These are phyloP conservation scores for Horisme vitalbata DNA, from an alignment of 2,888 invertebrate species.

Conservation along the genomic window DNA sequence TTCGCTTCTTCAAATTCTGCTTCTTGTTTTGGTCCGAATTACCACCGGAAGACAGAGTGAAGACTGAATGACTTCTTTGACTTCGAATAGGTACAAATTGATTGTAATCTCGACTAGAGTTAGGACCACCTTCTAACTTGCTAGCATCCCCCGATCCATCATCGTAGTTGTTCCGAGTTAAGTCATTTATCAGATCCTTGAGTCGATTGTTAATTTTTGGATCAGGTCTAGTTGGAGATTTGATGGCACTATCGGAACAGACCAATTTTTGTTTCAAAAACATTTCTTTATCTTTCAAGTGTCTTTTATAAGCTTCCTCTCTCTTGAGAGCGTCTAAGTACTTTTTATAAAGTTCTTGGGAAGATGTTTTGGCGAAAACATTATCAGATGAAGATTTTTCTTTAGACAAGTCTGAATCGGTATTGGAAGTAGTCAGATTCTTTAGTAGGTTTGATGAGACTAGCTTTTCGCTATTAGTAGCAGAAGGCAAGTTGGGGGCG, in stretches of 20 bases:
- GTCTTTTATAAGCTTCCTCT: conserved; percentile 66
- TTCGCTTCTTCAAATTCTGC: conserved; percentile 49
- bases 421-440: conserved; percentile 46
- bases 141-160: conserved; percentile 78
- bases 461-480: conserved; percentile 49
- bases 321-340: conserved; percentile 67
- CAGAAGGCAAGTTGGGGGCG: conserved; percentile 65
- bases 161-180: conserved; percentile 71
- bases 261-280: conserved; percentile 70
- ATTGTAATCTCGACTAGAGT: conserved; percentile 45
- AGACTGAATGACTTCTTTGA: conserved; percentile 72
- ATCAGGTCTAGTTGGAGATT: conserved; percentile 42
- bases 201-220: conserved; percentile 51
- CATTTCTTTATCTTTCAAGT: conserved; percentile 66
- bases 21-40: conserved; percentile 56
- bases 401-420: conserved; percentile 66
- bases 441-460: conserved; percentile 43
- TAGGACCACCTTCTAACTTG: conserved; percentile 63
- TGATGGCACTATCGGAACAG: conserved; percentile 57
- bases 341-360: conserved; percentile 68
- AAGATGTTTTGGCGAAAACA: conserved; percentile 59
- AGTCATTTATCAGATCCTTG: conserved; percentile 68
- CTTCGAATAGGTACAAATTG: conserved; percentile 42
- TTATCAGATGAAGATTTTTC: conserved; percentile 59
- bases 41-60: conserved; percentile 68